Evolutionary conservation across 2,113 vertebrate species (phyloP).

Genomic region (Dipodomys stephensi): DNA sequence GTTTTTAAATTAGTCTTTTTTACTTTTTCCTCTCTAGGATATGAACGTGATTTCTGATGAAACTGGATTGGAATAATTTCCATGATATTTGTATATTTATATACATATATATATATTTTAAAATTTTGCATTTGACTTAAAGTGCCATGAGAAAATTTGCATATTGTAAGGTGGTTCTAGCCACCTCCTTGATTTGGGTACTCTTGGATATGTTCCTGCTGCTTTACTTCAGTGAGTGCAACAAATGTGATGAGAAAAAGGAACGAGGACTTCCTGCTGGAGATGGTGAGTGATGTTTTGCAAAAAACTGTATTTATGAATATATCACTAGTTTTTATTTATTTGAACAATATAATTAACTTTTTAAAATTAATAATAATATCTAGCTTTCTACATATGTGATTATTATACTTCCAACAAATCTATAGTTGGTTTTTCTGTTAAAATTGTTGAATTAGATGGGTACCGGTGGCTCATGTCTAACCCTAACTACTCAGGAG

Average conservation of each 20-base stretch:
- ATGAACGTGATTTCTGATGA: slow-evolving; percentile 82
- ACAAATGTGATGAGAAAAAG: slow-evolving; percentile 98
- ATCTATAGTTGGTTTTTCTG: slow-evolving; percentile 41
- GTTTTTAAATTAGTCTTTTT: slow-evolving; percentile 62
- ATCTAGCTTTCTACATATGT: neutral
- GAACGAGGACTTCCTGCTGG: slow-evolving; percentile 94
- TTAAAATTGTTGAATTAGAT: neutral
- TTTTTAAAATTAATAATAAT: slow-evolving; percentile 30
- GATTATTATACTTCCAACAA: neutral
- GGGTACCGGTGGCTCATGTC: no score
- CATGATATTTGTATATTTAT: slow-evolving; percentile 88
- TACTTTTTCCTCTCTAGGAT: slow-evolving; percentile 77
- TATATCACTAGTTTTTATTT: neutral
- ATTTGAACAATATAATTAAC: neutral
- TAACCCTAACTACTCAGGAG: no score
- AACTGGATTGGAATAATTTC: slow-evolving; percentile 84
- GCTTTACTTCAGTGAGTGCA: slow-evolving; percentile 99
- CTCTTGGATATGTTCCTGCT: slow-evolving; percentile 99
- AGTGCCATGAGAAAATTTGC: slow-evolving; percentile 98
- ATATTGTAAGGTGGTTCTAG: slow-evolving; percentile 99
- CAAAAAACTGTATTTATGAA: neutral
- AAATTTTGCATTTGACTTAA: slow-evolving; percentile 87
- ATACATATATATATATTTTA: slow-evolving; percentile 87
- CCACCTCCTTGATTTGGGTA: slow-evolving; percentile 99
- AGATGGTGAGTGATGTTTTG: slow-evolving; percentile 86